Base-by-base conservation (phyloP, 2,113 vertebrate species). In the Anguilla rostrata region DNA sequence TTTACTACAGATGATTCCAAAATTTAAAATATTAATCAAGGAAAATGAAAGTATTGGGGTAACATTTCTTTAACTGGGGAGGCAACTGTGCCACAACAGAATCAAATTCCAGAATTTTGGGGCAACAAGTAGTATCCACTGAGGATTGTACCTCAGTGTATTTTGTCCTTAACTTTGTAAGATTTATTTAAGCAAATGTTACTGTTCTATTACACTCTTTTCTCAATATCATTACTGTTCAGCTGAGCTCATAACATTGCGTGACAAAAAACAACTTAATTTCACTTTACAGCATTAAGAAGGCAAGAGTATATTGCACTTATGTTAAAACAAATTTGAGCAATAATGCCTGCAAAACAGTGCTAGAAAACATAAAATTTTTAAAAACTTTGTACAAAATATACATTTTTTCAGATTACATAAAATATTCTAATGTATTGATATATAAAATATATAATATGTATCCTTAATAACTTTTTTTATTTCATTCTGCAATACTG, bases 401-500 rank as follows among this genome's bases (percentile, higher is more conserved):
- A 12, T 79, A 85, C 41, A 79, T 80, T 18, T 34, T 34, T 81
- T 63, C 39, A 40, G 15, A 78, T 18, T 34, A 63, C 63, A 43
- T 81, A 22, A 81, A 29, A 81, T n/a, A 75, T 75, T n/a, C 11
- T 66, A 20, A 22, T 66, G 1, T 66, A 20, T 26, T 39, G 15
- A 20, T 34, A 39, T 18, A 75, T 46, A 43, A 90, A 92, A 43
- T 26, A 84, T 82, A 91, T 86, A 85, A 87, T 90, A 91, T 90
- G 84, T 78, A 90, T 92, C 90, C 88, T 86, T 88, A 81, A 84
- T 87, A 92, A 93, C 92, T 89, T 93, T 1, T 78, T 39, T 82
- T 87, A 89, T 86, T 41, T 88, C 88, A 84, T 87, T 89, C 83
- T 41, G 84, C 87, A 87, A 90, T 89, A 90, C 87, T 89, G 90